Conservation (phyloP, 1,140 invertebrate genomes). For the Cyrtorhinus lividipennis region DNA sequence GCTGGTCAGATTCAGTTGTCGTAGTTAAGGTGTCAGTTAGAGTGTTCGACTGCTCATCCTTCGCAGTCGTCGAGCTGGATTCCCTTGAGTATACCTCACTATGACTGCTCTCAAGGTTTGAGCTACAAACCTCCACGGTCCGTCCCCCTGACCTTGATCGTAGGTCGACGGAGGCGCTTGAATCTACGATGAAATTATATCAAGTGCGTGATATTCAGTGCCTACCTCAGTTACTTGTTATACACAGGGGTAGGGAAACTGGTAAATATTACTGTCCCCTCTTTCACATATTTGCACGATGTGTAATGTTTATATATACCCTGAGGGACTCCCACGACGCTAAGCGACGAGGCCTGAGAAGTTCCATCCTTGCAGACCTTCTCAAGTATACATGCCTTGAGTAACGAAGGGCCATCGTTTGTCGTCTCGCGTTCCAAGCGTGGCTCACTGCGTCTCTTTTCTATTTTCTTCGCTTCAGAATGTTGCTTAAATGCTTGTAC, state of each 20-base stretch:
- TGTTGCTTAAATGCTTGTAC: too few species aligned
- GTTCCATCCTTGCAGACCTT: neutral
- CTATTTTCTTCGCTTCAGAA: too few species aligned
- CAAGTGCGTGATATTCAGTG: too few species aligned
- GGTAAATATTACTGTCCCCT: too few species aligned
- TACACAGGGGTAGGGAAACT: too few species aligned
- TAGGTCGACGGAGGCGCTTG: neutral
- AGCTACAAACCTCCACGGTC: neutral
- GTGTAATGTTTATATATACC: too few species aligned
- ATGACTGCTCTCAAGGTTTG: neutral
- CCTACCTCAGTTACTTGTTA: too few species aligned
- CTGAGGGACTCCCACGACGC: neutral
- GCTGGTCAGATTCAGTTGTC: too few species aligned
- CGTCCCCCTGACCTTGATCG: constrained; percentile 1
- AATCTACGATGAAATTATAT: neutral
- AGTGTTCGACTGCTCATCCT: neutral
- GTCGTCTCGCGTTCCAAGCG: too few species aligned
- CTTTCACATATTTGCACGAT: too few species aligned
- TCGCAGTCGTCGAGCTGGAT: neutral
- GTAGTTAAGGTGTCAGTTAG: too few species aligned
- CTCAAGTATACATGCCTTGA: neutral
- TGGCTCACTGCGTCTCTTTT: too few species aligned
- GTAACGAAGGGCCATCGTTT: neutral
- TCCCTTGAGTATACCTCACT: neutral
- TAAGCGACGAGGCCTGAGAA: neutral